Evolutionary conservation across 2,797 vertebrate genomes (phyloP), one percentile per base, ranked within the genome.

Genomic region (Chanos chanos): DNA sequence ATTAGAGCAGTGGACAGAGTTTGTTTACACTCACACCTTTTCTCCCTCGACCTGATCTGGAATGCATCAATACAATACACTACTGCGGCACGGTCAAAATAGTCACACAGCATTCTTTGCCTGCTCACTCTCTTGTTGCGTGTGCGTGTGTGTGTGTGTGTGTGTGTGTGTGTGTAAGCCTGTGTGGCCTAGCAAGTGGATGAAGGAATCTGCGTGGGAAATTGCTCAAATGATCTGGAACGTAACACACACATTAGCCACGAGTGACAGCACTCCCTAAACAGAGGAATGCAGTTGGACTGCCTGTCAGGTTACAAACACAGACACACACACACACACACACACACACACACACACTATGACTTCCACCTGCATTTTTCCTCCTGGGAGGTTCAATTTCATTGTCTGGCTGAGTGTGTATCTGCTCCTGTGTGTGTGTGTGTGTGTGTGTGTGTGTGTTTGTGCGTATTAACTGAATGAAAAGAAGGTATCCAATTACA

Each of bases 271-370:
- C 78, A 73, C 83, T 80, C 77, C 82, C 73, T n/a, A 80, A 73
- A 73, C 48, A 67, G 61, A 86, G 81, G 82, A 87, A 89, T 87
- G 86, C 66, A 66, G 81, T 72, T 64, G 55, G 77, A 79, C 81
- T 73, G 75, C 75, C 72, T 77, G 74, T 76, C 0, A 4, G 41
- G 56, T 30, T 33, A 41, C 31, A 52, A 48, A 61, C 41, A 53
- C 36, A 36, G 50, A 53, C 28, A 45, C 39, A 50, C 52, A 50
- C 21, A 34, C 41, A 66, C 47, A 47, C 59, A 27, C 18, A 51
- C 30, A 50, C 22, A 30, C 18, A 34, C 41, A 41, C 13, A 16
- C 36, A 55, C 39, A 28, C 15, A 48, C 16, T 65, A 2, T 10
- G 4, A 60, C 44, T 52, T n/a, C n/a, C 56, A 61, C 48, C 44